Conservation (phyloP, 2,888 invertebrate species). For the Schizotus pectinicornis region DNA sequence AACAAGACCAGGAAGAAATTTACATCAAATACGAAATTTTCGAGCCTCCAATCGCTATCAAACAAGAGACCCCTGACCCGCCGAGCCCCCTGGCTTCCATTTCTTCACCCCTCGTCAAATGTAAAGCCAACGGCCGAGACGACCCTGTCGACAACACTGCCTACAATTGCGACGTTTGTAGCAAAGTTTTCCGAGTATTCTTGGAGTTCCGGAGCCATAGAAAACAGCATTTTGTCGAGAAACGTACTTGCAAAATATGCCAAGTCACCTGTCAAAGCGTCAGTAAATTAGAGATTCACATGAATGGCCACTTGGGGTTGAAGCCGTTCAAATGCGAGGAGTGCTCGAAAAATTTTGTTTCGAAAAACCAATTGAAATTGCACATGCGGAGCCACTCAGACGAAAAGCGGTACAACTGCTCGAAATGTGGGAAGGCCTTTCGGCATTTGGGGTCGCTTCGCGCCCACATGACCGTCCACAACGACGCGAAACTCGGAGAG, state of each 20-base stretch:
- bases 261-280: slow-evolving; percentile 43
- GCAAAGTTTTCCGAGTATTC: slow-evolving; percentile 36
- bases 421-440: slow-evolving; percentile 46
- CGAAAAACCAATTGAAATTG: slow-evolving; percentile 43
- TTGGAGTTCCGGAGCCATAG: slow-evolving; percentile 40
- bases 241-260: slow-evolving; percentile 45
- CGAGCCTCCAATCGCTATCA: too few species aligned
- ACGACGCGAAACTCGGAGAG: slow-evolving; percentile 41
- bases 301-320: slow-evolving; percentile 44
- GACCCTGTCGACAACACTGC: slow-evolving; percentile 30
- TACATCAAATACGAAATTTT: too few species aligned
- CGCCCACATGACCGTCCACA: slow-evolving; percentile 43
- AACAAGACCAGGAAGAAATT: too few species aligned
- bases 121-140: too few species aligned
- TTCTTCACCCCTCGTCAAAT: too few species aligned
- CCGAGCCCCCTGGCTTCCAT: too few species aligned
- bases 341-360: slow-evolving; percentile 44
- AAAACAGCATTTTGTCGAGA: slow-evolving; percentile 44
- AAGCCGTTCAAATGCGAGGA: slow-evolving; percentile 46
- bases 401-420: slow-evolving; percentile 42
- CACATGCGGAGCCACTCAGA: slow-evolving; percentile 45
- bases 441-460: slow-evolving; percentile 42
- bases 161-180: slow-evolving; percentile 42
- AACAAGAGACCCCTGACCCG: too few species aligned
- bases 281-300: slow-evolving; percentile 44